A percentile compares a stretch with the other conserved stretches of the same genome.
Conservation (phyloP, 2,113 vertebrate species). For the Coryphaenoides rupestris region DNA sequence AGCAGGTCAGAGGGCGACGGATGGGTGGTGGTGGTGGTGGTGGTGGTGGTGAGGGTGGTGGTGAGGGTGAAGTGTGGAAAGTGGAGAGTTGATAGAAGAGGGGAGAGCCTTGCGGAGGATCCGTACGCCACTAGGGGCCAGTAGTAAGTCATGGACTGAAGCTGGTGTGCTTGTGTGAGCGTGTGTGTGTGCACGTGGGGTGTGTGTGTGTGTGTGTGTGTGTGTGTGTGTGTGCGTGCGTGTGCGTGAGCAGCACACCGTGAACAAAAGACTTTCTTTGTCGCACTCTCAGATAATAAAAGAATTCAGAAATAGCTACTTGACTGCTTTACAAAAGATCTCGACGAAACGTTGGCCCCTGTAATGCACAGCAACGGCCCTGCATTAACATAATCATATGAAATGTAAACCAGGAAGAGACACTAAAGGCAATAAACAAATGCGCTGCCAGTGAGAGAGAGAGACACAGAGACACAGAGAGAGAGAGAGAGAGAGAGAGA, state of each 20-base stretch:
- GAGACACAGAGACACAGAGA: too few species aligned
- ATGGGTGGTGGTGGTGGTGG: slow-evolving; percentile 23
- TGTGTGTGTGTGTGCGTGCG: slow-evolving; percentile 27
- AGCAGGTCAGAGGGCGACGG: slow-evolving; percentile 1
- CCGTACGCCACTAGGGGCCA: slow-evolving; percentile 92
- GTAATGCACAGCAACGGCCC: slow-evolving; percentile 72
- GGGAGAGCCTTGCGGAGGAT: slow-evolving; percentile 25
- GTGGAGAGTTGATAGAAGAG: slow-evolving; percentile 50
- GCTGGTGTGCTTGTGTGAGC: slow-evolving; percentile 15
- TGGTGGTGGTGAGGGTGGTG: slow-evolving; percentile 42
- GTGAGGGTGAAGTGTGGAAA: slow-evolving; percentile 47
- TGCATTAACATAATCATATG: slow-evolving; percentile 75
- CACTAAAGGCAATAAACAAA: slow-evolving; percentile 66
- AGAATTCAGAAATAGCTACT: slow-evolving; percentile 79
- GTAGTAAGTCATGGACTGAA: slow-evolving; percentile 93
- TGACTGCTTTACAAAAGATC: slow-evolving; percentile 80
- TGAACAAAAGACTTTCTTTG: slow-evolving; percentile 98
- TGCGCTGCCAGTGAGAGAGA: slow-evolving; percentile 23
- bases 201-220: slow-evolving; percentile 25
- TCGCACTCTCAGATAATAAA: slow-evolving; percentile 79
- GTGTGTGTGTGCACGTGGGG: not conserved
- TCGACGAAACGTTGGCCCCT: slow-evolving; percentile 70
- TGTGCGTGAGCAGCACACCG: slow-evolving; percentile 73
- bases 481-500: not conserved
- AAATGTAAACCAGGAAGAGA: slow-evolving; percentile 71